Conservation (phyloP, 1,140 invertebrate species). For the Formica selysi region DNA sequence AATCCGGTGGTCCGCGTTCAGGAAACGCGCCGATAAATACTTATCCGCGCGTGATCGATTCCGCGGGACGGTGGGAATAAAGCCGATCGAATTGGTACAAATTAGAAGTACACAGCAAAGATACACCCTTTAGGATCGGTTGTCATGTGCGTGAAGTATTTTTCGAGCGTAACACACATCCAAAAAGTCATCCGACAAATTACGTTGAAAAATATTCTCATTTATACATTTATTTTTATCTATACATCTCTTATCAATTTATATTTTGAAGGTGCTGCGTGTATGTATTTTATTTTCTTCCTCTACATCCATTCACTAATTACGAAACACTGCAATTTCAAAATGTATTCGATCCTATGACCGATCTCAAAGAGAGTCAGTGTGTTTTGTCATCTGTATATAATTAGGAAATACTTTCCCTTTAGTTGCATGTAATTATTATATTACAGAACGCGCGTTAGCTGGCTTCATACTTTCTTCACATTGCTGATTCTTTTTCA, state of each 20-base stretch:
- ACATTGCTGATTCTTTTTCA: not conserved
- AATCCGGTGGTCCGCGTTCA: slow-evolving; percentile 8
- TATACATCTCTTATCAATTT: slow-evolving; percentile 46
- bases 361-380: slow-evolving; percentile 18
- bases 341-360: slow-evolving; percentile 33
- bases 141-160: slow-evolving; percentile 12
- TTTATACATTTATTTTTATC: slow-evolving; percentile 42
- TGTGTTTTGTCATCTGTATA: not conserved
- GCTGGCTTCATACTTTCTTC: not conserved
- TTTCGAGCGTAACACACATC: slow-evolving; percentile 32
- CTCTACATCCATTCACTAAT: slow-evolving; percentile 24
- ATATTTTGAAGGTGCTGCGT: slow-evolving; percentile 36
- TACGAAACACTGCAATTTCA: slow-evolving; percentile 32
- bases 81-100: slow-evolving; percentile 24
- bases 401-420: slow-evolving; percentile 28
- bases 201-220: slow-evolving; percentile 56
- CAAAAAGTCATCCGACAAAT: slow-evolving; percentile 33
- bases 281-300: slow-evolving; percentile 1
- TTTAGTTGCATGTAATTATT: slow-evolving; percentile 3
- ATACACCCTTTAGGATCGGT: slow-evolving; percentile 14
- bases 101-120: not conserved
- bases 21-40: slow-evolving; percentile 25
- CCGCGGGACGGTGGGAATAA: not conserved
- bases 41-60: not conserved
- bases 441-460: not conserved